Evolutionary conservation across 2,888 invertebrate species (phyloP).

Genomic region (Antheraea yamamai): DNA sequence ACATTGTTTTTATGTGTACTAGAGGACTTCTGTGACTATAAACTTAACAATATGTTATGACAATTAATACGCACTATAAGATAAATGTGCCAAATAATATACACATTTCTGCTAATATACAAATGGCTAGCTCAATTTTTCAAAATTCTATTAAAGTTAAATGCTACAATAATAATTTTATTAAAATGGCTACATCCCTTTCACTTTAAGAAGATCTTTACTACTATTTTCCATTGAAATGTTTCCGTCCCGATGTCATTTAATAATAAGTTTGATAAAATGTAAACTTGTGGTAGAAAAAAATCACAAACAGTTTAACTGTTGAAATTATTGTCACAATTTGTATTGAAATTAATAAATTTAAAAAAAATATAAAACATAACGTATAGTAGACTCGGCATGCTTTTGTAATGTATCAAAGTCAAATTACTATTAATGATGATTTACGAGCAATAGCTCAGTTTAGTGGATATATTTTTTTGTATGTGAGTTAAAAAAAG

Average conservation of each 20-base stretch:
- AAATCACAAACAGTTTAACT: constrained; percentile 44
- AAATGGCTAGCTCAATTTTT: neutral
- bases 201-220: neutral
- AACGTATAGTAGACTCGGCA: constrained; percentile 45
- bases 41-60: too few species aligned
- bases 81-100: constrained; percentile 10
- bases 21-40: neutral
- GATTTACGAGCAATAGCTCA: constrained; percentile 57
- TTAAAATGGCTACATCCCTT: neutral
- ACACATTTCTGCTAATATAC: neutral
- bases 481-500: constrained; percentile 64
- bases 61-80: neutral
- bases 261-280: constrained; percentile 64
- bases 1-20: neutral
- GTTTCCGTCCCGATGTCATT: constrained; percentile 81
- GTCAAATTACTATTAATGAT: constrained; percentile 50
- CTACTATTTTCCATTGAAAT: constrained; percentile 51
- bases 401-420: constrained; percentile 53
- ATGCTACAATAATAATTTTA: neutral
- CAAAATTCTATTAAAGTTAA: neutral
- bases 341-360: constrained; percentile 34
- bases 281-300: constrained; percentile 50
- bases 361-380: constrained; percentile 25
- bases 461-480: constrained; percentile 57
- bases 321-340: constrained; percentile 47